phyloP scores from a whole-genome alignment of 2,797 vertebrate genomes.

The Oreochromis grahami region DNA sequence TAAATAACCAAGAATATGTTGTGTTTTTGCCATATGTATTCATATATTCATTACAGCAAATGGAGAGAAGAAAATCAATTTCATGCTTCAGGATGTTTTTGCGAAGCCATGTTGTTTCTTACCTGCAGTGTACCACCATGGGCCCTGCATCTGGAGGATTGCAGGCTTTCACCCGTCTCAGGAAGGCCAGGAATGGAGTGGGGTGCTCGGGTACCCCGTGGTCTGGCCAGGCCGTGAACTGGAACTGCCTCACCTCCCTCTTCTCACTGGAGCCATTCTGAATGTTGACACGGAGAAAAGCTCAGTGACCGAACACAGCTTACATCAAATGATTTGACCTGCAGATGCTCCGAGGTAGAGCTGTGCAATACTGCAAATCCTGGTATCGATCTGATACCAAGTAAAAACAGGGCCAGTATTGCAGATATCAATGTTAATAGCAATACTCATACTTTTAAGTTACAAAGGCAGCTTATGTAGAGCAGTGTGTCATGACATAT shows the following conservation, averaged over 20 bases:
- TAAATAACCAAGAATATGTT: constrained; percentile 3
- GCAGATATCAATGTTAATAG: not conserved
- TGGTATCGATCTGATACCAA: not conserved
- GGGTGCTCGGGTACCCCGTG: constrained; percentile 97
- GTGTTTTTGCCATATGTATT: constrained; percentile 33
- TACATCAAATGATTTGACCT: not conserved
- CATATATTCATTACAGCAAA: constrained; percentile 59
- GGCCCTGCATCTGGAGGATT: constrained; percentile 97
- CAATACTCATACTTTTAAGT: not conserved
- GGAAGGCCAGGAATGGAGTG: constrained; percentile 95
- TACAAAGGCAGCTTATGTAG: not conserved
- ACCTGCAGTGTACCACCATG: constrained; percentile 99
- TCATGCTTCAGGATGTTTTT: constrained; percentile 56
- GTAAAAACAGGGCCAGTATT: not conserved
- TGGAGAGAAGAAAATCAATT: constrained; percentile 51
- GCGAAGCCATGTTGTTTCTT: constrained; percentile 31
- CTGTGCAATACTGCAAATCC: not conserved
- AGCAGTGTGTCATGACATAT: not conserved
- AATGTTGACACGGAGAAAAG: not conserved
- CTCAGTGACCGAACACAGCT: not conserved
- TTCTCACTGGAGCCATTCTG: constrained; percentile 98
- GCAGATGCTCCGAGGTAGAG: not conserved
- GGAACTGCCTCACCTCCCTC: constrained; percentile 96
- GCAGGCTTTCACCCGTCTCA: constrained; percentile 95
- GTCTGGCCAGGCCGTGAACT: constrained; percentile 99